A percentile compares a stretch with the other conserved stretches of the same genome.
Conservation (phyloP, 2,797 vertebrate species). For the Dipus sagitta region DNA sequence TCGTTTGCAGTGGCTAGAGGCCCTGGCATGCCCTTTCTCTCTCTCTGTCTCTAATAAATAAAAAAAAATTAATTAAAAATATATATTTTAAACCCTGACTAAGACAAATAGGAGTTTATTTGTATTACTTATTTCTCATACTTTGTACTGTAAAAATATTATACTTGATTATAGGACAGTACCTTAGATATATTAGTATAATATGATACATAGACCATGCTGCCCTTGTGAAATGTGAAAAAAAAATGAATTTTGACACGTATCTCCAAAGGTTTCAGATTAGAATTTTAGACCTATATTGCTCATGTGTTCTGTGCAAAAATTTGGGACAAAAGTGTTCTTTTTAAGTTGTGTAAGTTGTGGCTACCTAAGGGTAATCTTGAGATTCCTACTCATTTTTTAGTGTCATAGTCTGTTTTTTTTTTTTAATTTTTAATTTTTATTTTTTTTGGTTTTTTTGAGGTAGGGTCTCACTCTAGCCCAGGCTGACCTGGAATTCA, state of each 20-base stretch:
- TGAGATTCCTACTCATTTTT: slow-evolving; percentile 60
- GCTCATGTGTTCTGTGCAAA: neutral
- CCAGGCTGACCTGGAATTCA: too few relatives aligned
- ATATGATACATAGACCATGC: neutral
- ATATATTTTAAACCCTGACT: slow-evolving; percentile 52
- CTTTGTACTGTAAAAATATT: slow-evolving; percentile 20
- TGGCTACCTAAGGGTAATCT: slow-evolving; percentile 6
- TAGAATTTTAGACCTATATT: neutral
- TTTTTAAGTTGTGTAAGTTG: neutral
- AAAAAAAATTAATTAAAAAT: neutral
- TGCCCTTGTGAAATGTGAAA: slow-evolving; percentile 9
- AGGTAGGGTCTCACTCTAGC: too few relatives aligned
- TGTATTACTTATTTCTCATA: slow-evolving; percentile 34
- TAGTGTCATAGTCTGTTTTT: neutral
- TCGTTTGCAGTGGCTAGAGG: too few relatives aligned
- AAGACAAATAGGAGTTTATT: slow-evolving; percentile 35
- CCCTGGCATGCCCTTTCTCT: too few relatives aligned
- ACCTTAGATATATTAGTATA: neutral
- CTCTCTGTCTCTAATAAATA: neutral
- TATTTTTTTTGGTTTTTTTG: too few relatives aligned
- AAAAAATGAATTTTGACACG: slow-evolving; percentile 54
- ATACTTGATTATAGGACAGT: neutral
- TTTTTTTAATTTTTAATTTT: neutral
- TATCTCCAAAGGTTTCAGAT: slow-evolving; percentile 13
- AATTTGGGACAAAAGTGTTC: slow-evolving; percentile 33